A percentile compares a stretch with the other conserved stretches of the same genome.
phyloP scores from a whole-genome alignment of 92 coral and sea anemone genomes.

The Parazoanthus swiftii region DNA sequence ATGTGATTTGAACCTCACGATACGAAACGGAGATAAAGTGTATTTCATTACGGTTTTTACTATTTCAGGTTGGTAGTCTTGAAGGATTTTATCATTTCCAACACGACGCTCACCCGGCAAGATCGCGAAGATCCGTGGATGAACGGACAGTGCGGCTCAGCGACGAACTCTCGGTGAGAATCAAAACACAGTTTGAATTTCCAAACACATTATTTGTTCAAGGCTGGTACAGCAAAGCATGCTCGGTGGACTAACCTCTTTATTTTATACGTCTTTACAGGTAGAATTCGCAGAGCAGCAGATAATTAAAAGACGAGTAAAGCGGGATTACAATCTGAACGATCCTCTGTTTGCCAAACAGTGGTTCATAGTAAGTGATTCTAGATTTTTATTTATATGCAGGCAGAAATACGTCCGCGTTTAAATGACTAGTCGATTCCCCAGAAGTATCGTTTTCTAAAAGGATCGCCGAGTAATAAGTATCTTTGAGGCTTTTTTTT shows the following conservation, averaged over 20 bases:
- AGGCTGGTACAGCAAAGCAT: not conserved
- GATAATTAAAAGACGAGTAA: conserved; percentile 80
- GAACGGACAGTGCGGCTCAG: conserved; percentile 59
- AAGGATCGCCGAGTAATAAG: not conserved
- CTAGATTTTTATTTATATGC: not conserved
- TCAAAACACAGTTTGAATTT: not conserved
- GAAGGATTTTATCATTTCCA: conserved; percentile 80
- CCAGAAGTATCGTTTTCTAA: not conserved
- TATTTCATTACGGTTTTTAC: not conserved
- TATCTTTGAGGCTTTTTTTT: not conserved
- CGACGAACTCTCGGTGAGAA: conserved; percentile 56
- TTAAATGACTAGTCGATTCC: not conserved
- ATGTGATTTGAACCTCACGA: not conserved
- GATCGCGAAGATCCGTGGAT: conserved; percentile 76
- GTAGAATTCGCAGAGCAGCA: conserved; percentile 96
- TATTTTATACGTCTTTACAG: conserved; percentile 43
- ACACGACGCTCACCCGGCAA: conserved; percentile 79
- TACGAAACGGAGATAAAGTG: not conserved
- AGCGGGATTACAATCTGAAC: conserved; percentile 57
- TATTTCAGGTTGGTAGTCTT: conserved; percentile 80
- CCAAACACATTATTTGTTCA: conserved; percentile 1
- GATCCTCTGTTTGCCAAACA: conserved; percentile 79
- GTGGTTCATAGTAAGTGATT: conserved; percentile 87
- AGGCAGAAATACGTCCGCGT: not conserved
- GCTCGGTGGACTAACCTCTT: not conserved